phyloP scores from a whole-genome alignment of 2,888 invertebrate genomes.

The Psylliodes chrysocephalus region DNA sequence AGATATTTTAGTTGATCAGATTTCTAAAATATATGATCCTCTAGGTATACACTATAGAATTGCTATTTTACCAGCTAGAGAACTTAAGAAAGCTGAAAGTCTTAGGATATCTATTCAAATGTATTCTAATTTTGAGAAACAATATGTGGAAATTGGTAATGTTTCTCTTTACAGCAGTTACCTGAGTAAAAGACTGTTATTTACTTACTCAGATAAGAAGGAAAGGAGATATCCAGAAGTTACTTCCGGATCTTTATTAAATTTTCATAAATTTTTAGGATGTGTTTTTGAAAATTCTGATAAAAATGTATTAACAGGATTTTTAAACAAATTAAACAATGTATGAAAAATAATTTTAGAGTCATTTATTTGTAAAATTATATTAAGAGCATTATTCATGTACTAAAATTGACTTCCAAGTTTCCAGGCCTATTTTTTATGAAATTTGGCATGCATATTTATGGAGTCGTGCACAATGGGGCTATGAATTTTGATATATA shows the following conservation, averaged over 20 bases:
- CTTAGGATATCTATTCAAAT: constrained; percentile 77
- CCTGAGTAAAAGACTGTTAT: constrained; percentile 81
- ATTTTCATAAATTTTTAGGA: constrained; percentile 79
- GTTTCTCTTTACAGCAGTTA: constrained; percentile 78
- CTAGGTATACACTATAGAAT: constrained; percentile 76
- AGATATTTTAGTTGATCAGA: constrained; percentile 66
- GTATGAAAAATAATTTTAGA: neutral
- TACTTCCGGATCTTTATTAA: constrained; percentile 78
- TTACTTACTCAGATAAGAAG: constrained; percentile 70
- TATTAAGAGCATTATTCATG: too few species aligned
- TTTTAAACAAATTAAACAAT: neutral
- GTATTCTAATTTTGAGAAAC: constrained; percentile 73
- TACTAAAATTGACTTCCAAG: too few species aligned
- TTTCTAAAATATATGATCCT: constrained; percentile 71
- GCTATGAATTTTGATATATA: too few species aligned
- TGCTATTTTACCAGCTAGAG: constrained; percentile 70
- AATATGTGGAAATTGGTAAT: constrained; percentile 79
- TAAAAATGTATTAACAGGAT: neutral
- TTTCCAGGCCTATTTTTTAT: too few species aligned
- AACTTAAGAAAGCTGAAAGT: constrained; percentile 73
- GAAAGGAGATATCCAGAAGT: constrained; percentile 72
- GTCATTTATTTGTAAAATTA: too few species aligned
- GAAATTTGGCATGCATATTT: too few species aligned
- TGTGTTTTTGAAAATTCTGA: constrained; percentile 75
- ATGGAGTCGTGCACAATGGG: too few species aligned